Evolutionary conservation across 35 echinoderm and acorn worm species (phyloP), one percentile per base, ranked within the genome.

Genomic region (Diadema setosum): DNA sequence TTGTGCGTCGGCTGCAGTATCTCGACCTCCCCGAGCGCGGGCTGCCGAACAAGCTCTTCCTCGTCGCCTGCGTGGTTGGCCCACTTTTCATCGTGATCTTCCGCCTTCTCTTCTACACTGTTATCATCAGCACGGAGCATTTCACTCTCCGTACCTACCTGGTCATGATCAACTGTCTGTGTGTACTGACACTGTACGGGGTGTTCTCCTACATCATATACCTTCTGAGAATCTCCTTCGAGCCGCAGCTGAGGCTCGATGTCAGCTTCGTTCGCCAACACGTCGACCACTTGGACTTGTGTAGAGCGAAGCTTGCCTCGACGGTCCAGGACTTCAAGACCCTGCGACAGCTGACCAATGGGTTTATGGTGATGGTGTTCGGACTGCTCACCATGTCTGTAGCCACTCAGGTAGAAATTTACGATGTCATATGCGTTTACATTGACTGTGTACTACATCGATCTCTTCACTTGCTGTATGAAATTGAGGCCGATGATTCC

Each of bases 1-100:
- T 94, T 4, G 92, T 94, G 17, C 89, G 88, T 14, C 46, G 87
- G 30, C 65, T 94, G 26, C 92, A 94, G 42, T 89, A 90, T 42
- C 81, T 94, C 64, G 87, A 84, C 36, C 50, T 93, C 20, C 46
- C 31, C 5, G 57, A 86, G 11, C 40, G 43, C 63, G 92, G 92
- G 81, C 25, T 89, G 31, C 70, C 73, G n/a, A 17, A 29, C 31
- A 89, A 89, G 57, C 70, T 42, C 0, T 89, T 82, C 57, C 73
- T 89, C 26, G 46, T 70, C 8, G 70, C 65, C 48, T 89, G 87
- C 73, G 30, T 58, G 6, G 32, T 82, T 4, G 58, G 30, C 42
- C 87, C 87, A 20, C 39, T 50, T 36, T 21, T 81, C 3, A 64
- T 80, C 23, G 75, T 39, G 16, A 24, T 90, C 32, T 90, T 83